Percentiles rank a stretch among this genome's conserved stretches.
These are phyloP conservation scores for Platysteira castanea DNA, from an alignment of 2,113 vertebrate species.

Conservation along the genomic window DNA sequence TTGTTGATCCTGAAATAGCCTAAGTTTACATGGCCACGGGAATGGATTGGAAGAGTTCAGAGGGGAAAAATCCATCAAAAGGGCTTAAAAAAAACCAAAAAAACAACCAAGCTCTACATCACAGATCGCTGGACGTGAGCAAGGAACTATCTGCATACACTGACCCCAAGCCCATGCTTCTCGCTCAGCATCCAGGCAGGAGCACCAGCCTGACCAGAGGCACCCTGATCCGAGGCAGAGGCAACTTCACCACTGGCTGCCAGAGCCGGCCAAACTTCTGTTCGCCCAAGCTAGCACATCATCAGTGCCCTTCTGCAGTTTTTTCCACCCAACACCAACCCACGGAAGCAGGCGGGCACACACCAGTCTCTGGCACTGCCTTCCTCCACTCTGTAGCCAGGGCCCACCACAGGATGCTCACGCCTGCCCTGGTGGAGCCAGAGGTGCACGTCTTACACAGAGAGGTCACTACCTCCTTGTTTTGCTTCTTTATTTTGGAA, in stretches of 20 bases:
- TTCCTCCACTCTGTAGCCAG: background rate
- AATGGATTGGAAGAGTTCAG: conserved; percentile 21
- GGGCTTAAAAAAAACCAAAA: background rate
- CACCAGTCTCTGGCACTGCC: rapidly evolving
- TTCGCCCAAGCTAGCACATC: background rate
- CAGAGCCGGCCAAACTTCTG: background rate
- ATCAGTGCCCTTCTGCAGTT: background rate
- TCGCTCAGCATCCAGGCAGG: background rate
- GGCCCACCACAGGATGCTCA: background rate
- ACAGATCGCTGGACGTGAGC: rapidly evolving
- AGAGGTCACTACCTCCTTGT: background rate
- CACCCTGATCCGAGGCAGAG: rapidly evolving
- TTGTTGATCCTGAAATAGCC: conserved; percentile 44
- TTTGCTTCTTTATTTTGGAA: background rate
- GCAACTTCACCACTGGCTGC: background rate
- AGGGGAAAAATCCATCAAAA: conserved; percentile 22
- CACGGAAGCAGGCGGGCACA: rapidly evolving
- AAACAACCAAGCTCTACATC: background rate
- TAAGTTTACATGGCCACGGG: background rate
- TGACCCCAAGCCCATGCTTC: rapidly evolving
- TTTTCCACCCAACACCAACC: background rate
- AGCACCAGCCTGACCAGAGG: background rate
- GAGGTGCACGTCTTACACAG: rapidly evolving
- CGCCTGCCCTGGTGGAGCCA: rapidly evolving
- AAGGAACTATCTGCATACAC: background rate